Evolutionary conservation across 2,113 vertebrate genomes (phyloP).

Genomic region (Xiphorhynchus elegans): DNA sequence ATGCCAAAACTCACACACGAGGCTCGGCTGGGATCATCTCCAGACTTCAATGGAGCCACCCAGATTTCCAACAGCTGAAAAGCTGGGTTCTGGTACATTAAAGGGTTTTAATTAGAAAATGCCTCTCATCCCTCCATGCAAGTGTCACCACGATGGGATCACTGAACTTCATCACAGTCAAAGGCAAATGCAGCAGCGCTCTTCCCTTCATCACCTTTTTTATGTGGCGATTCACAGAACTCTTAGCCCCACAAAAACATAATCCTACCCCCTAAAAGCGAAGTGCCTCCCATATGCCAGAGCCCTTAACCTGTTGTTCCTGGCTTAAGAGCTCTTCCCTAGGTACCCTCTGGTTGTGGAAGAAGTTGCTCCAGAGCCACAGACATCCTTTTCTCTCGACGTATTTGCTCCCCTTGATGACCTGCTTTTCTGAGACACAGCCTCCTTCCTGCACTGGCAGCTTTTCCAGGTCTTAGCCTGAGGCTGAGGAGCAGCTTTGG

Average conservation of each 20-base stretch:
- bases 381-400: not conserved
- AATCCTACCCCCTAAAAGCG: not conserved
- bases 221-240: conserved; percentile 6
- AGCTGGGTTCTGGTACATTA: not conserved
- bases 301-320: not conserved
- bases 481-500: not conserved
- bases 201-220: conserved; percentile 13
- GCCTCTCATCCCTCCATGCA: not conserved
- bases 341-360: not conserved
- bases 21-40: conserved; percentile 10
- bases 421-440: not conserved
- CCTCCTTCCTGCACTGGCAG: not conserved
- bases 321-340: not conserved
- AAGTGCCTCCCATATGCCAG: not conserved
- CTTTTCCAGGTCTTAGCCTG: not conserved
- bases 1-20: not conserved
- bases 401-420: not conserved
- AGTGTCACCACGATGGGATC: not conserved
- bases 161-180: conserved; percentile 14
- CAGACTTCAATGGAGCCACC: conserved; percentile 22
- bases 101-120: conserved; percentile 50
- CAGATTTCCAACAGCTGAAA: conserved; percentile 48
- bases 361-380: not conserved
- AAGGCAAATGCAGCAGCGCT: not conserved
- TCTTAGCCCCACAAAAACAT: not conserved